Conservation (phyloP, 37 sponge, comb jelly and placozoan species). For the Beroe forskalii region DNA sequence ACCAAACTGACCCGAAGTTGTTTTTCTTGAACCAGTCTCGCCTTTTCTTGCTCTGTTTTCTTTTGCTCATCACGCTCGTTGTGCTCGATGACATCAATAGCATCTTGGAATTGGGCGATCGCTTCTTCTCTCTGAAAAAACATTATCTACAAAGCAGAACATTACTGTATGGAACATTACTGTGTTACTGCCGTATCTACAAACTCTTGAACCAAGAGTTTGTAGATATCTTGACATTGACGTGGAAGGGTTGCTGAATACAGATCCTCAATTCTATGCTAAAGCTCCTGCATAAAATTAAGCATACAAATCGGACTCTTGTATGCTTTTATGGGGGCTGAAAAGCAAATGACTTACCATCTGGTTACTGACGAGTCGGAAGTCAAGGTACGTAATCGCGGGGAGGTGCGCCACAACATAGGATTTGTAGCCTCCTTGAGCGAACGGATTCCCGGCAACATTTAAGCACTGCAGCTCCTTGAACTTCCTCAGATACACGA, state of each 20-base stretch:
- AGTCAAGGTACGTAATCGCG: conserved; percentile 83
- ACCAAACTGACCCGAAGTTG: conserved; percentile 68
- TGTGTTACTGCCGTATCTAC: too few relatives aligned
- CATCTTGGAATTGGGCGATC: conserved; percentile 67
- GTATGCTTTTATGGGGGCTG: too few relatives aligned
- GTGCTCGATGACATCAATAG: conserved; percentile 72
- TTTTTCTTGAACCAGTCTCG: conserved; percentile 21
- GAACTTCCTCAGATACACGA: conserved; percentile 73
- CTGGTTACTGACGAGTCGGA: conserved; percentile 70
- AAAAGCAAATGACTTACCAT: conserved; percentile 69
- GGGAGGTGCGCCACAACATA: conserved; percentile 76
- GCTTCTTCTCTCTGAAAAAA: conserved; percentile 75
- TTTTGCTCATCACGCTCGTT: conserved; percentile 74
- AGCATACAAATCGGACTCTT: too few relatives aligned
- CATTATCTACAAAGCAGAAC: too few relatives aligned
- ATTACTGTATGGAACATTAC: too few relatives aligned
- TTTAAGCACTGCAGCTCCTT: conserved; percentile 71
- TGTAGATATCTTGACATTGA: too few relatives aligned
- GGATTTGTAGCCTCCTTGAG: conserved; percentile 66
- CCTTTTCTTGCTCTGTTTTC: conserved; percentile 66
- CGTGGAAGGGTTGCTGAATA: too few relatives aligned
- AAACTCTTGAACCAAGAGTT: too few relatives aligned
- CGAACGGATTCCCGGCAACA: conserved; percentile 76
- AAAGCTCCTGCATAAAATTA: too few relatives aligned
- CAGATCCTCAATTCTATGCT: too few relatives aligned